phyloP scores from a whole-genome alignment of 1,140 invertebrate species.

The Drosophila takahashii region DNA sequence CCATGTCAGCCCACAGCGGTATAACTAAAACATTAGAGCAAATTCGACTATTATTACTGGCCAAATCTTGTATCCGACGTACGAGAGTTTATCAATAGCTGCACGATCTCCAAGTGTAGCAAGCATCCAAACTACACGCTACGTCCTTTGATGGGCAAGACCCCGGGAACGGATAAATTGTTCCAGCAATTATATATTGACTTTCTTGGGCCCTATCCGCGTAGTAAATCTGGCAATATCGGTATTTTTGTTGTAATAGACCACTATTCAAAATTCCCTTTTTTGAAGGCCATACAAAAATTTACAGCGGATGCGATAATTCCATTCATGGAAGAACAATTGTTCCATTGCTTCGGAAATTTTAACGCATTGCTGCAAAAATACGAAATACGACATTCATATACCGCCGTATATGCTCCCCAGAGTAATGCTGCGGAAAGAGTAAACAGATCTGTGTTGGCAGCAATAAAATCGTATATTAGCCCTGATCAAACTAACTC shows the following conservation, averaged over 20 bases:
- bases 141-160: no score
- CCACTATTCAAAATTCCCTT: neutral
- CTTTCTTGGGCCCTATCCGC: constrained; percentile 3
- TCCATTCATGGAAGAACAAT: neutral
- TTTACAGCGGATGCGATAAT: constrained; percentile 1
- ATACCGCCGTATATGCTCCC: constrained; percentile 17
- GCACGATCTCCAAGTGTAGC: neutral
- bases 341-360: constrained; percentile 2
- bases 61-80: neutral
- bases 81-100: neutral
- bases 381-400: constrained; percentile 5
- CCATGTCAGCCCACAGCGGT: constrained; percentile 2
- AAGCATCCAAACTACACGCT: neutral
- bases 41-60: constrained; percentile 2
- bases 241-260: constrained; percentile 3
- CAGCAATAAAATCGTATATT: constrained; percentile 6
- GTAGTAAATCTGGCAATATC: constrained; percentile 1
- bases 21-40: constrained; percentile 7
- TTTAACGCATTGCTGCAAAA: constrained; percentile 2
- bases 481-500: constrained; percentile 5
- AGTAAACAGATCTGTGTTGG: neutral
- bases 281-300: neutral
- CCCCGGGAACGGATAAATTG: no score
- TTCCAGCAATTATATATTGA: neutral
- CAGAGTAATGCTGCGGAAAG: constrained; percentile 7